Percentiles rank a stretch among this genome's conserved stretches.
phyloP scores from a whole-genome alignment of 2,888 invertebrate species.

The Acronicta leporina region DNA sequence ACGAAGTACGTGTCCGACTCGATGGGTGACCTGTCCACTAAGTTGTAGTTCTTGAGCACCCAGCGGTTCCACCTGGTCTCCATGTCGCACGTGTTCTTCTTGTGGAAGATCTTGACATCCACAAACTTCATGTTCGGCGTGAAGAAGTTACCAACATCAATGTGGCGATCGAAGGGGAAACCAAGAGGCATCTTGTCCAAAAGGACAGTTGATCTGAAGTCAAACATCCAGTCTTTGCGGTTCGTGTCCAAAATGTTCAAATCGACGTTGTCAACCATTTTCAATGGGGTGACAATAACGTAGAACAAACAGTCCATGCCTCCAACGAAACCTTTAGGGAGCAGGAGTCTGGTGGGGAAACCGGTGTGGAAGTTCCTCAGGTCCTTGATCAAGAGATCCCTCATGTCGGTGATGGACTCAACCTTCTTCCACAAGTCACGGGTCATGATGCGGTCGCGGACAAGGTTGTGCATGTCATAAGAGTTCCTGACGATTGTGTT shows the following conservation, averaged over 20 bases:
- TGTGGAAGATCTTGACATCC: slow-evolving; percentile 91
- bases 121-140: slow-evolving; percentile 92
- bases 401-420: slow-evolving; percentile 84
- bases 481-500: slow-evolving; percentile 91
- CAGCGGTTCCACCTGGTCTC: slow-evolving; percentile 79
- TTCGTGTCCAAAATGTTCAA: slow-evolving; percentile 77
- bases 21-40: slow-evolving; percentile 69
- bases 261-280: slow-evolving; percentile 79
- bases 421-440: slow-evolving; percentile 90
- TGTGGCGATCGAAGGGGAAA: slow-evolving; percentile 92
- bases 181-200: slow-evolving; percentile 91
- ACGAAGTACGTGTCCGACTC: slow-evolving; percentile 68
- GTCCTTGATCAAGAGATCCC: slow-evolving; percentile 73
- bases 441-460: slow-evolving; percentile 91
- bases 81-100: slow-evolving; percentile 83
- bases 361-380: slow-evolving; percentile 88
- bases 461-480: slow-evolving; percentile 90
- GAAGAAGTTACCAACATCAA: slow-evolving; percentile 89
- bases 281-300: slow-evolving; percentile 89
- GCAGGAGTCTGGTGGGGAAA: slow-evolving; percentile 92
- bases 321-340: slow-evolving; percentile 92
- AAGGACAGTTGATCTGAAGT: slow-evolving; percentile 78
- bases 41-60: slow-evolving; percentile 76
- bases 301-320: slow-evolving; percentile 91
- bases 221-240: slow-evolving; percentile 79